Evolutionary conservation across 2,113 vertebrate genomes (phyloP), one percentile per base, ranked within the genome.

Genomic region (Mustela lutreola): DNA sequence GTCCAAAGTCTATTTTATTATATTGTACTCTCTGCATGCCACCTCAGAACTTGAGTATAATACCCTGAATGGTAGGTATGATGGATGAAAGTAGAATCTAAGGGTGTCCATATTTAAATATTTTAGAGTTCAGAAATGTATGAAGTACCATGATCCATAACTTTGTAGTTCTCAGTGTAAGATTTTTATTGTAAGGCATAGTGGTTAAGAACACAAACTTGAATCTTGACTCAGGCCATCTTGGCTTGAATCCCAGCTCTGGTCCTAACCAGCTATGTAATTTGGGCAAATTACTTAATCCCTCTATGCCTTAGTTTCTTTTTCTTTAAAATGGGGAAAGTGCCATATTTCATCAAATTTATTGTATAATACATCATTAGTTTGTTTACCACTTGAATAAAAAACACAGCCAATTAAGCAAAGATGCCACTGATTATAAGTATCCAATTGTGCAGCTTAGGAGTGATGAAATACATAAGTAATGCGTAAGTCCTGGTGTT

Each of bases 401-500:
- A 87, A 73, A 62, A 19, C 58, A 56, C 4, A 42, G 4, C 0
- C 31, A 92, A 50, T 33, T 88, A 87, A 91, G 86, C 15, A 48
- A 93, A 76, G 7, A 56, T 94, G 39, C 21, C 26, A 16, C 53
- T 84, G 71, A 67, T 83, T 76, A 56, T 80, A 93, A 62, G 10
- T 83, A 56, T 88, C 83, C 12, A 97, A 12, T 42, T 85, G 1
- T 65, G 11, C 70, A 53, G 39, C 22, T 87, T 88, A 92, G 53
- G 95, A 86, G 18, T 96, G 48, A 90, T 48, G 21, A 94, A 86
- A 75, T 88, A 50, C 9, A 62, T 50, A 94, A 95, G 36, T 92
- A 71, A 53, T 45, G 73, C 1, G 5, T 58, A 91, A 78, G 11
- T 93, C 56, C 11, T 60, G 45, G 4, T 5, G 4, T 92, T 71